Base-by-base conservation (phyloP, 2,113 vertebrate species). In the Cariama cristata region DNA sequence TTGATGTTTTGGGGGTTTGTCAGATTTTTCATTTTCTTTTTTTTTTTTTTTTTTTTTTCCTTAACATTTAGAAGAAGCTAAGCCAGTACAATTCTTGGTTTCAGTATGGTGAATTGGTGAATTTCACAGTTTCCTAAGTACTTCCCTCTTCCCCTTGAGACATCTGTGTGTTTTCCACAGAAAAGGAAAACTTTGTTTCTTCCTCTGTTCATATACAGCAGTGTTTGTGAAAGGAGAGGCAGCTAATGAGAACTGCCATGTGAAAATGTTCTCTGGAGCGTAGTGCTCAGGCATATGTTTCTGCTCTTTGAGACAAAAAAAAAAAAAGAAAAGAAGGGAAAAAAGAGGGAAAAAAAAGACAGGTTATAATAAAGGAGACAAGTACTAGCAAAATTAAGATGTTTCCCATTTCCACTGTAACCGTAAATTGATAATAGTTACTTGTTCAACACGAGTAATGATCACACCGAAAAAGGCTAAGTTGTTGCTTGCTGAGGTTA, bases 341-440 rank as follows among this genome's bases (percentile, higher is more conserved):
- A 6, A 9, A 2, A 12, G n/a, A n/a, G n/a, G n/a, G n/a, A n/a
- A n/a, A n/a, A 38, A 72, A 50, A 45, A 8, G 4, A 14, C 24
- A 82, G 4, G 62, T 17, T 76, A 13, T 81, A 95, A 83, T 52
- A 67, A 62, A 60, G 33, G 75, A 24, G 38, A 33, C 5, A 88
- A 94, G 9, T 32, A 71, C 27, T 33, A 33, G 28, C 27, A 88
- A 96, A 86, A 93, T 6, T 16, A 35, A 84, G 66, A 53, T 66
- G 28, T 75, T 88, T 92, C 62, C 79, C 47, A 24, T 88, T 96
- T 87, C n/a, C 42, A 42, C 67, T 85, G 18, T 91, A 95, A 93
- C 28, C 89, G 86, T 69, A 88, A 68, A 87, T 89, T 63, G 42
- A 53, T 92, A 97, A 66, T n/a, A 92, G 33, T 83, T 82, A 56